A percentile compares a stretch with the other conserved stretches of the same genome.
Evolutionary conservation across 2,888 invertebrate genomes (phyloP).

Genomic region (Eudasyphora cyanicolor): DNA sequence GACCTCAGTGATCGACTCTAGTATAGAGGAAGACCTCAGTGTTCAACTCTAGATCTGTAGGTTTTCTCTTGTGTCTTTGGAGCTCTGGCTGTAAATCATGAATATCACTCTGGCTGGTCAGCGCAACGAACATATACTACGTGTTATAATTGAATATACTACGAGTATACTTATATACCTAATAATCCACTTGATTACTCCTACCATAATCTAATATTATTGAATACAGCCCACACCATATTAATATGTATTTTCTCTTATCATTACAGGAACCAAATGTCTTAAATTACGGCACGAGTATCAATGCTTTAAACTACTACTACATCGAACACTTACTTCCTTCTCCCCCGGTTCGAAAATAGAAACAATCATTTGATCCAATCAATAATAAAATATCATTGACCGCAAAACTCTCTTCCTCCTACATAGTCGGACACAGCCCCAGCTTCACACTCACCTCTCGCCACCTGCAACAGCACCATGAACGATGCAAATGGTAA

Average conservation of each 20-base stretch:
- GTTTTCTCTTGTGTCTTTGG: too few species aligned
- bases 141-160: too few species aligned
- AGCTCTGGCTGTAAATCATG: too few species aligned
- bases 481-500: conserved; percentile 62
- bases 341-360: not conserved
- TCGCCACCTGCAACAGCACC: conserved; percentile 6
- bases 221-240: not conserved
- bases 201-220: not conserved
- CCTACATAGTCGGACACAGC: conserved; percentile 10
- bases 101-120: too few species aligned
- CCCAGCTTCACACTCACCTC: not conserved
- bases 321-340: too few species aligned
- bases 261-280: conserved; percentile 52
- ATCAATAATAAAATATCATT: conserved; percentile 27
- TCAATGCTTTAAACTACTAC: conserved; percentile 17
- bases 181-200: not conserved
- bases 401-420: conserved; percentile 58
- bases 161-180: too few species aligned
- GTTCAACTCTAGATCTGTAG: too few species aligned
- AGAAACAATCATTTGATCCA: conserved; percentile 23
- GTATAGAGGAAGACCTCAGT: too few species aligned
- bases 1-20: too few species aligned
- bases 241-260: conserved; percentile 12
- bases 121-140: too few species aligned
- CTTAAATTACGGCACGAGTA: conserved; percentile 45